Conservation (phyloP, 2,888 invertebrate species). For the Ennomos erosarius region DNA sequence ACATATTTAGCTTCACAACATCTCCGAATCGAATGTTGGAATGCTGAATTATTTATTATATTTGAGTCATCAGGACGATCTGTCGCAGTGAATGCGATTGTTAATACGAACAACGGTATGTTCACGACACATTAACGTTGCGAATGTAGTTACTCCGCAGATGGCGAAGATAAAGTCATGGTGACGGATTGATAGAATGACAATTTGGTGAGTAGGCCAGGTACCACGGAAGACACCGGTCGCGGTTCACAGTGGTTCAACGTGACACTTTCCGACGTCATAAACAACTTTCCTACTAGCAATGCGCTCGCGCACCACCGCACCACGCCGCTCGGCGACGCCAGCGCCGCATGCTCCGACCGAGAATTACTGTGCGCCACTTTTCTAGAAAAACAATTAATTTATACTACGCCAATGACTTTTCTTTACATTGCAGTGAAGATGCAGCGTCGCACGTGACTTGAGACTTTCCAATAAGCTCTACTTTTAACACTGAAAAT, state of each 20-base stretch:
- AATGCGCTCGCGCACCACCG: conserved; percentile 71
- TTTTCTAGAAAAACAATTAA: conserved; percentile 72
- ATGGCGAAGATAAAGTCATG: conserved; percentile 75
- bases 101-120: conserved; percentile 63
- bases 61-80: conserved; percentile 52
- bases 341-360: conserved; percentile 61
- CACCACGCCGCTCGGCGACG: conserved; percentile 45
- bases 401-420: conserved; percentile 64
- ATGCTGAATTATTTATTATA: conserved; percentile 38
- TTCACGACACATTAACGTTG: conserved; percentile 56
- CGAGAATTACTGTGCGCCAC: conserved; percentile 69
- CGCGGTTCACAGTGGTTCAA: conserved; percentile 83
- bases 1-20: conserved; percentile 18
- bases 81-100: conserved; percentile 56
- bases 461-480: conserved; percentile 46
- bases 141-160: conserved; percentile 61
- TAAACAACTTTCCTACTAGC: conserved; percentile 84
- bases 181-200: conserved; percentile 82
- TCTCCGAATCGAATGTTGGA: conserved; percentile 26
- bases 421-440: conserved; percentile 63
- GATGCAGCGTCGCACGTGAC: conserved; percentile 38
- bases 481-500: conserved; percentile 45
- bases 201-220: conserved; percentile 83
- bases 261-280: conserved; percentile 84
- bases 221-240: conserved; percentile 74